Conservation (phyloP, 2,888 invertebrate species). For the Ennomos quercinarius region DNA sequence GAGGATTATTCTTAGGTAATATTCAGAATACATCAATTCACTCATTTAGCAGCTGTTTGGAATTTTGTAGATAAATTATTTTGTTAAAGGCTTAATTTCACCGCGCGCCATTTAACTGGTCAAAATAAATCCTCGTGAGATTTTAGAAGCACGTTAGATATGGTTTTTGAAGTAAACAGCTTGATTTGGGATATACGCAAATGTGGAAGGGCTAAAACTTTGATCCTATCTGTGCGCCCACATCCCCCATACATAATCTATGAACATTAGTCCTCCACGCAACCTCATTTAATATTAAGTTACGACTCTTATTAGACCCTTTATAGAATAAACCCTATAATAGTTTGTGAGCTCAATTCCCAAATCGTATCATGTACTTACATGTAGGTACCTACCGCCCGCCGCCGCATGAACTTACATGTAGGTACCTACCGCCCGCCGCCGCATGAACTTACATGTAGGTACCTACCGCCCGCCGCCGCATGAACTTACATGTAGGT, state of each 20-base stretch:
- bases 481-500: neutral
- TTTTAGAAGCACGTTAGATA: neutral
- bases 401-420: neutral
- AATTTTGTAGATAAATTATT: no score
- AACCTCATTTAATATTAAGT: constrained; percentile 4
- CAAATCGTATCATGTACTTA: neutral
- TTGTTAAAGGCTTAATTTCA: no score
- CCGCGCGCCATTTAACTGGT: no score
- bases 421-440: no score
- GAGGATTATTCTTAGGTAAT: no score
- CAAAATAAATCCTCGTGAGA: no score
- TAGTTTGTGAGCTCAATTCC: neutral
- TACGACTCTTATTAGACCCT: constrained; percentile 1
- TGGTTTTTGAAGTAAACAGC: neutral
- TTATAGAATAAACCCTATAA: neutral
- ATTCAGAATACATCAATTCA: no score
- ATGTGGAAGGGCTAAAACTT: neutral
- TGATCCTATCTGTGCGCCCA: constrained; percentile 1
- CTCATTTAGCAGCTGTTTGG: no score
- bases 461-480: no score
- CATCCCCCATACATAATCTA: constrained; percentile 7
- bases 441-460: neutral
- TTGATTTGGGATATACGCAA: neutral
- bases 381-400: no score
- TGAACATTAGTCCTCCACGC: neutral